Base-by-base conservation (phyloP, 2,113 vertebrate species). In the Neopipo cinnamomea region DNA sequence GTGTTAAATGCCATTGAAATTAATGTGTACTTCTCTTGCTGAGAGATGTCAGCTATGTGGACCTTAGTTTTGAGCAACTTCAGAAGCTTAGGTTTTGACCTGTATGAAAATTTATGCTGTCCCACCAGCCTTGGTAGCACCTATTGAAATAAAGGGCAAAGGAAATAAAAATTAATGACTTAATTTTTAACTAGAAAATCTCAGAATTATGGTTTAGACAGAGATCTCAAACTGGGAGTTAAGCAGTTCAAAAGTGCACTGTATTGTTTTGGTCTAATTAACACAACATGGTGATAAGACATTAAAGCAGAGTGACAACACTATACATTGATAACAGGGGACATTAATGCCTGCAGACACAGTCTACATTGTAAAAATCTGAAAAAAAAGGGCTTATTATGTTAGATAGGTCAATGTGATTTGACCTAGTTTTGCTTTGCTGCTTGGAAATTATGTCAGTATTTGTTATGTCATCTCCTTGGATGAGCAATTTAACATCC, bases 381-480 rank as follows among this genome's bases (percentile, higher is more conserved):
- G 88, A 71, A 72, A 96, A 96, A 97, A 96, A 91, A 91, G 81
- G 91, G 95, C 96, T 97, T 97, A 97, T 97, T 98, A 97, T 96
- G 94, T 97, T 97, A 97, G 97, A 97, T 97, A 96, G 97, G 97
- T 98, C 97, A 98, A 92, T 73, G 63, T 96, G 97, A 97, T 97
- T 96, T 98, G 98, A 98, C 98, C 98, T 98, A 98, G 96, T 98
- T 98, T 98, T 97, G 96, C 95, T 97, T 97, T 97, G 97, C 97
- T 97, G 96, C 97, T 97, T 97, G 95, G 93, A 98, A 98, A 98
- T 98, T 96, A 97, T 98, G 98, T 98, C 97, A 98, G 95, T 95
- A 93, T 96, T 97, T 86, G 95, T 99, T 98, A 98, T 91, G 96
- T 99, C 98, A 99, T 95, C 95, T 96, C 94, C 63, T 86, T 92